Conservation (phyloP, 2,797 vertebrate genomes). For the Aulostomus chinensis region DNA sequence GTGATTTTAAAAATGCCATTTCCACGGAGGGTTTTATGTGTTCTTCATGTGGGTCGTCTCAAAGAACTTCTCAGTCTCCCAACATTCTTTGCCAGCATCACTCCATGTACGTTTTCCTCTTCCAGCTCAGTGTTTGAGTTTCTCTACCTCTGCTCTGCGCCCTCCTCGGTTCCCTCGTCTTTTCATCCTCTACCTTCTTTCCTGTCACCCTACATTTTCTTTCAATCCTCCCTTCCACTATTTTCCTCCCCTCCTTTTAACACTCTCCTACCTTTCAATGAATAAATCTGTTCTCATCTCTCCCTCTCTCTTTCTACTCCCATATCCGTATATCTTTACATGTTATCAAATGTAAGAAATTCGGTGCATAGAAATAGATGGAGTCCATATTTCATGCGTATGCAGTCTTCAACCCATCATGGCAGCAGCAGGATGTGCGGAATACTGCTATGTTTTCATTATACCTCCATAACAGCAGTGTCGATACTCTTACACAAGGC, state of each 20-base stretch:
- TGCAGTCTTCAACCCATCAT: background rate
- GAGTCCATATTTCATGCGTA: accelerated
- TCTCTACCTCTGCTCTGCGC: background rate
- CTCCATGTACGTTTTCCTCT: no score
- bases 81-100: no score
- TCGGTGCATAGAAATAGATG: accelerated
- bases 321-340: background rate
- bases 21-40: no score
- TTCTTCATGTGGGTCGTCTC: background rate
- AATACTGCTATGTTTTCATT: slow-evolving; percentile 4
- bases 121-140: background rate
- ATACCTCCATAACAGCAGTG: no score
- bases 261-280: background rate
- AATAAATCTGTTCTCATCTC: no score
- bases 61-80: background rate
- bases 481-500: no score
- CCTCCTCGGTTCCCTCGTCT: background rate
- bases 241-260: background rate
- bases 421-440: background rate
- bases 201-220: background rate
- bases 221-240: background rate
- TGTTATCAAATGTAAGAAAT: background rate
- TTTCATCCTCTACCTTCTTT: background rate
- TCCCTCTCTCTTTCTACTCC: accelerated
- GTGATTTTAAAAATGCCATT: background rate